Base-by-base conservation (phyloP, 2,113 vertebrate genomes). In the Passerina amoena region DNA sequence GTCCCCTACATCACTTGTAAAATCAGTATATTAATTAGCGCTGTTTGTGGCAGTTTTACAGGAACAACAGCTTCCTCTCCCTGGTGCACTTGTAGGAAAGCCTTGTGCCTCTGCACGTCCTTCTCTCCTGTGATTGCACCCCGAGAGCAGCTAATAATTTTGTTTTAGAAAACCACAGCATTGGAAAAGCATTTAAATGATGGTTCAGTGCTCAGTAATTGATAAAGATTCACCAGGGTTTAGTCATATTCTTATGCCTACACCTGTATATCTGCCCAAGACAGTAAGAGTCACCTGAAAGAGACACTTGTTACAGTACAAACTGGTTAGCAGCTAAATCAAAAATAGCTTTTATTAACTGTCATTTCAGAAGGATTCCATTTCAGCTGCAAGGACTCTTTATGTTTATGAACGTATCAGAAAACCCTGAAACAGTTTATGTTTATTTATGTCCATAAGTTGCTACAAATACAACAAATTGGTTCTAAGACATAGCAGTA, bases 381-480 rank as follows among this genome's bases (percentile, higher is more conserved):
- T 94, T 95, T 92, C 82, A 60, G 14, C 57, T 84, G 83, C 80
- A 92, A 94, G 80, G 86, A 94, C 81, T n/a, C 61, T 94, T 94
- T 68, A 91, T 64, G 91, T 68, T 89, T 94, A 88, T 89, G 77
- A 92, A 94, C 1, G 3, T 82, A 78, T 21, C 69, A 84, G 64
- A 75, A 86, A 95, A 79, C 83, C 53, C 86, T 92, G 91, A 73
- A 92, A 81, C 12, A 53, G 76, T 82, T 91, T 89, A 78, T 88
- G 68, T 81, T 94, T 94, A 89, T 96, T 88, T 95, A 93, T 88
- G 64, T 47, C 64, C 64, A 60, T 44, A 92, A 93, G 51, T 75
- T 88, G 68, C 48, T 71, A 71, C 48, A 78, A 93, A 96, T 75
- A 69, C 72, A 81, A 60, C 68, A 71, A 91, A 48, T 1, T 65